Evolutionary conservation across 1,140 invertebrate genomes (phyloP).

Genomic region (Brachionus sp.): DNA sequence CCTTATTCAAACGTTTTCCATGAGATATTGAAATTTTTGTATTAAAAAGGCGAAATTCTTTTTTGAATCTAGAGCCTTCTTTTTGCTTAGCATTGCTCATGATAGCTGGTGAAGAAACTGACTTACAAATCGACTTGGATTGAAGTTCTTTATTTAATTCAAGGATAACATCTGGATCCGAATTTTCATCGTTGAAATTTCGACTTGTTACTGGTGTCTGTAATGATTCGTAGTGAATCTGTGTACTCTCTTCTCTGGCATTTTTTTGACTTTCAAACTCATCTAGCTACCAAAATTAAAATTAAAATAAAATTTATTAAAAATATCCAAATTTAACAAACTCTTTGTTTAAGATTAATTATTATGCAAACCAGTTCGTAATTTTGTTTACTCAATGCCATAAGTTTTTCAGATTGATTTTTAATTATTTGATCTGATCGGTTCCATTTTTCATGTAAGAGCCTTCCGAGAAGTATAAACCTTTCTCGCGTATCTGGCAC

Average conservation of each 20-base stretch:
- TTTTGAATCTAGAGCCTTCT: not conserved
- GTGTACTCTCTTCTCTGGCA: not conserved
- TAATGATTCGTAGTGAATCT: not conserved
- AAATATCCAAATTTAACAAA: not conserved
- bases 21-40: not conserved
- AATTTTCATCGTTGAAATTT: not conserved
- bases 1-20: not conserved
- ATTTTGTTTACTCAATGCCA: not conserved
- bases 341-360: not conserved
- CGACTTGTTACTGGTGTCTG: not conserved
- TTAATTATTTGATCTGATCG: not conserved
- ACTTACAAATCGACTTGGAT: not conserved
- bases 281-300: not conserved
- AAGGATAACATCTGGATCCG: not conserved
- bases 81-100: not conserved
- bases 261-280: not conserved
- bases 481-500: not conserved
- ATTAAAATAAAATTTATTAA: not conserved
- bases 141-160: not conserved
- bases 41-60: slow-evolving; percentile 26
- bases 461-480: not conserved
- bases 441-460: not conserved
- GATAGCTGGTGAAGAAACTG: slow-evolving; percentile 5
- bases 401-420: not conserved
- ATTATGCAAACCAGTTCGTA: not conserved